Base-by-base conservation (phyloP, 2,113 vertebrate genomes). In the Chloebia gouldiae region DNA sequence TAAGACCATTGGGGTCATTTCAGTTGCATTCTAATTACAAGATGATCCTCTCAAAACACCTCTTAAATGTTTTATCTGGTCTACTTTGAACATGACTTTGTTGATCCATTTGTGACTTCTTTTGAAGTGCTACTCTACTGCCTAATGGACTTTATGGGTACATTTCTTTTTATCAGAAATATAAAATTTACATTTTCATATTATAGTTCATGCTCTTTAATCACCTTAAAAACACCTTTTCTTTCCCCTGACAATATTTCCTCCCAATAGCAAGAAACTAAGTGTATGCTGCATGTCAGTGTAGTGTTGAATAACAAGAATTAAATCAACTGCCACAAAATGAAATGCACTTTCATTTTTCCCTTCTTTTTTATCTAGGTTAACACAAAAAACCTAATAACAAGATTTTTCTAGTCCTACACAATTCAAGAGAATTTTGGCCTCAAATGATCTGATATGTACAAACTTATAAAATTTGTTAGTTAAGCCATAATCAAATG, bases 1-100 rank as follows among this genome's bases (percentile, higher is more conserved):
- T 81, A 49, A 93, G 37, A 88, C 44, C 31, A 35, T 13, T 56
- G 47, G n/a, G 40, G 66, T 71, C 24, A 64, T 90, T 84, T 66
- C 69, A 49, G 39, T 49, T 90, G n/a, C 33, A 37, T 47, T 88
- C 4, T 69, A 88, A 90, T 94, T 88, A 90, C 65, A 86, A 84
- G 69, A 59, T 66, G 68, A 93, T 93, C 53, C 47, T 75, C 81
- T 76, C 40, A 51, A 65, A 56, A 72, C 61, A 56, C 13, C 27
- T 82, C 47, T 84, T 83, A 90, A 93, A 51, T 91, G 49, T 81
- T 89, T 93, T 65, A 95, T 76, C 88, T 84, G 56, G 8, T 76
- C 53, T 92, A 5, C 85, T 93, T 81, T 80, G 73, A 96, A 94
- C 61, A 47, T 9, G 56, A 33, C 44, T 90, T 76, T 56, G 65